Base-by-base conservation (phyloP, 37 sponge, comb jelly and placozoan genomes). In the Spongilla lacustris region DNA sequence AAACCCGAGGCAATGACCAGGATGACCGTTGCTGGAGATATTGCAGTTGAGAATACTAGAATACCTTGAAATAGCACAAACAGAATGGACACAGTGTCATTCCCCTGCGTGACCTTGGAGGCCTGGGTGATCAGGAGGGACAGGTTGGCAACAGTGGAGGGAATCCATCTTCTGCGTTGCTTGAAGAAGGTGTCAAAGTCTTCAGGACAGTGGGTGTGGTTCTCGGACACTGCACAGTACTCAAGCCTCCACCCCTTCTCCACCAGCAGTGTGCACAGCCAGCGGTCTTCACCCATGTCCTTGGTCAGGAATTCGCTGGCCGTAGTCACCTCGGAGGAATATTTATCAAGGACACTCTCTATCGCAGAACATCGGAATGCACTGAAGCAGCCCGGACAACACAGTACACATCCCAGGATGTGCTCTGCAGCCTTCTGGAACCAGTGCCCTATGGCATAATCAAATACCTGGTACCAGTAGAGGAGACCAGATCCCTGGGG, bases 261-360 rank as follows among this genome's bases (percentile, higher is more conserved):
- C 22, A 96, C 84, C 76, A 96, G 76, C n/a, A 96, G 94, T 21
- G 97, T 94, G 69, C 97, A 96, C 33, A 96, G 90, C 97, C 97
- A 96, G 31, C 97, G 88, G 75, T 96, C 97, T 69, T 96, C 97
- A 25, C 97, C 97, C 97, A 96, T 96, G 83, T 96, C 97, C 73
- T 96, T 93, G 50, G 83, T 94, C 17, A 96, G 86, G 88, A 96
- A 96, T 73, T 96, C 96, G 0, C 41, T 25, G 14, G 90, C 96
- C 23, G 29, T 71, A 17, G 46, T 10, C 34, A 89, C 97, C 1
- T 85, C 88, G 17, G 85, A 58, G 24, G 90, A 83, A 81, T 96
- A 96, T 21, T 70, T 76, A 19, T 87, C 84, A 41, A 96, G 74
- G 33, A 89, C 92, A 17, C 84, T 80, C 38, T 85, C 69, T 48